Evolutionary conservation across 1,140 invertebrate genomes (phyloP), one percentile per base, ranked within the genome.

Genomic region (Ruditapes philippinarum): DNA sequence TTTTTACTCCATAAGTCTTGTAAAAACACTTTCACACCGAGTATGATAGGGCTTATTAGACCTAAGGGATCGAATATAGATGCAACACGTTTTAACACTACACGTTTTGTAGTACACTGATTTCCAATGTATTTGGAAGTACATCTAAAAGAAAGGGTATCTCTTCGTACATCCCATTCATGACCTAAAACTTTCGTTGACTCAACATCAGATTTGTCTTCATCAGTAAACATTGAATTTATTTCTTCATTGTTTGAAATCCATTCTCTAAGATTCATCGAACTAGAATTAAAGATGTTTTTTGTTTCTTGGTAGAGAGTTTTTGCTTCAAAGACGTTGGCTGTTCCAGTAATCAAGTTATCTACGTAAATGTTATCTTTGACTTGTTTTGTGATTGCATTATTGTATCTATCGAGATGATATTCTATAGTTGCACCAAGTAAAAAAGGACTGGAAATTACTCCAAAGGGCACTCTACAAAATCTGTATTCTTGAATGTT

Each of bases 261-360:
- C 40, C 82, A 85, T 74, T 85, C 49, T 14, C 82, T 28, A 14
- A 73, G 68, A 70, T 85, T 85, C 82, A 85, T 85, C 4, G 68
- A 85, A 38, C 28, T 68, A n/a, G 12, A 33, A 36, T 74, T 85
- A 19, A 85, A 54, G 19, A 85, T 74, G 1, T 83, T 19, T 51
- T 51, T 54, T 31, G 42, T 60, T 57, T 45, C 33, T 2, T 12
- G 14, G 33, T 36, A 42, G n/a, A 36, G 31, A 31, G 4, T n/a
- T 31, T 54, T 51, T 5, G 42, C 51, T 28, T 80, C 45, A 54
- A 9, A 22, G 3, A 28, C 76, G 22, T 38, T 54, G 28, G 19
- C 51, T 28, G 76, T 80, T 14, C 76, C 76, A 4, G 76, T 80
- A 19, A 80, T 57, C 31, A 80, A 5, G 25, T 80, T 65, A 80